Percentiles rank a stretch among this genome's conserved stretches.
phyloP scores from a whole-genome alignment of 2,888 invertebrate genomes.

The Thymelicus lineola region DNA sequence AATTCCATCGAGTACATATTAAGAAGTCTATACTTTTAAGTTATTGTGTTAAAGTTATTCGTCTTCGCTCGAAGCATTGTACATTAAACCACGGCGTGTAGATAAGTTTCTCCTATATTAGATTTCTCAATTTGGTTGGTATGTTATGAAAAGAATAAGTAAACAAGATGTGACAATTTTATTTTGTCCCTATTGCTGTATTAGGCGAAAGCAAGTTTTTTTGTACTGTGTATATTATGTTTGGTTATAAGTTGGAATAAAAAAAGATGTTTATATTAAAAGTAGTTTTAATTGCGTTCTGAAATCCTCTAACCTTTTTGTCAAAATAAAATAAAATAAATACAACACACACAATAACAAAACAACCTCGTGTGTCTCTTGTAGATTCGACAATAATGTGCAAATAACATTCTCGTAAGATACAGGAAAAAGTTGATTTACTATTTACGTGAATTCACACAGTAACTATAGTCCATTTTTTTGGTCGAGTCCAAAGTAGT shows the following conservation, averaged over 20 bases:
- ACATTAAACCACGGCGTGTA: constrained; percentile 82
- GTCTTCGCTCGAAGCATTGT: constrained; percentile 84
- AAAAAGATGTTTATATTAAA: constrained; percentile 82
- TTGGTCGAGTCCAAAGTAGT: no score
- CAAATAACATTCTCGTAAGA: no score
- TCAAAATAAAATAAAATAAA: background rate
- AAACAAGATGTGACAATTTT: constrained; percentile 78
- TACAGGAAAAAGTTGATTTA: no score
- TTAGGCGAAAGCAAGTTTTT: constrained; percentile 87
- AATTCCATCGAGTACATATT: constrained; percentile 85
- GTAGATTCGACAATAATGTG: no score
- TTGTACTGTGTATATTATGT: constrained; percentile 94
- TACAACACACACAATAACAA: no score
- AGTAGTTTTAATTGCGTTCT: constrained; percentile 58
- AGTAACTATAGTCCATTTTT: no score
- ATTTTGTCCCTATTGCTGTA: constrained; percentile 84
- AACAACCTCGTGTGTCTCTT: no score
- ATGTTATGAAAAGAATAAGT: constrained; percentile 72
- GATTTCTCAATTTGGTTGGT: constrained; percentile 82
- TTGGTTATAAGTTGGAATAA: constrained; percentile 89
- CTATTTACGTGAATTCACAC: no score
- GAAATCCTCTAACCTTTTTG: constrained; percentile 21
- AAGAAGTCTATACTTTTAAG: constrained; percentile 83
- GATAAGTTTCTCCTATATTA: constrained; percentile 83
- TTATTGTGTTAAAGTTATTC: constrained; percentile 81